Percentiles rank a stretch among this genome's conserved stretches.
Evolutionary conservation across 2,888 invertebrate species (phyloP).

Genomic region (Drosophila atroscutellata): DNA sequence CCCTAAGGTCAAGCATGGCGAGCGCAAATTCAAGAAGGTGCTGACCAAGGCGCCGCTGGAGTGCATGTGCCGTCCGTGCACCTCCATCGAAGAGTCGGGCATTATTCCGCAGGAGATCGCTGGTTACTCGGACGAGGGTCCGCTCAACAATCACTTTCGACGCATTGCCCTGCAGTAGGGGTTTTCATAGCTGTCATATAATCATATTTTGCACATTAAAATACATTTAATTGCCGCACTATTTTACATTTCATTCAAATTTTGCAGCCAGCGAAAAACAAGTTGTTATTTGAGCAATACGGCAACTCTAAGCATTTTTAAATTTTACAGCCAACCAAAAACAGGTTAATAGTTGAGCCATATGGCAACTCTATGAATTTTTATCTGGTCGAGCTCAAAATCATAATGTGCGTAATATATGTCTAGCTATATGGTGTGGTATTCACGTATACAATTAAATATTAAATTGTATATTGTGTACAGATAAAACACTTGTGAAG

Average conservation of each 20-base stretch:
- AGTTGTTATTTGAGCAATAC: neutral
- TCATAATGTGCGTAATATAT: neutral
- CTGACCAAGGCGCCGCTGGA: slow-evolving; percentile 96
- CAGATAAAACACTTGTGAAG: neutral
- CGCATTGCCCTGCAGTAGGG: slow-evolving; percentile 88
- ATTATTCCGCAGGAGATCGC: slow-evolving; percentile 96
- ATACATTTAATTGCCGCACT: slow-evolving; percentile 55
- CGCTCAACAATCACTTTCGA: slow-evolving; percentile 92
- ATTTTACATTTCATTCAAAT: slow-evolving; percentile 6
- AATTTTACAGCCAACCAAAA: neutral
- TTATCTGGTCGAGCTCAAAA: neutral
- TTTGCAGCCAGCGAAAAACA: neutral
- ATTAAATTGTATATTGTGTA: neutral
- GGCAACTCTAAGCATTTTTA: slow-evolving; percentile 5
- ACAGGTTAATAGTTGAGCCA: neutral
- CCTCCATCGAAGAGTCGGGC: slow-evolving; percentile 93
- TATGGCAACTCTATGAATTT: slow-evolving; percentile 4
- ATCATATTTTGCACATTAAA: slow-evolving; percentile 43
- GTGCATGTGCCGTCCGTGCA: slow-evolving; percentile 97
- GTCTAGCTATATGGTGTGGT: neutral
- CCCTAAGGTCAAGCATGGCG: slow-evolving; percentile 94
- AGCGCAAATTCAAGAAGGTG: slow-evolving; percentile 94
- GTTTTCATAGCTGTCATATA: slow-evolving; percentile 12
- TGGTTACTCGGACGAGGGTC: slow-evolving; percentile 93
- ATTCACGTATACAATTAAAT: neutral